phyloP scores from a whole-genome alignment of 2,888 invertebrate species.

The Cataglyphis cursor region DNA sequence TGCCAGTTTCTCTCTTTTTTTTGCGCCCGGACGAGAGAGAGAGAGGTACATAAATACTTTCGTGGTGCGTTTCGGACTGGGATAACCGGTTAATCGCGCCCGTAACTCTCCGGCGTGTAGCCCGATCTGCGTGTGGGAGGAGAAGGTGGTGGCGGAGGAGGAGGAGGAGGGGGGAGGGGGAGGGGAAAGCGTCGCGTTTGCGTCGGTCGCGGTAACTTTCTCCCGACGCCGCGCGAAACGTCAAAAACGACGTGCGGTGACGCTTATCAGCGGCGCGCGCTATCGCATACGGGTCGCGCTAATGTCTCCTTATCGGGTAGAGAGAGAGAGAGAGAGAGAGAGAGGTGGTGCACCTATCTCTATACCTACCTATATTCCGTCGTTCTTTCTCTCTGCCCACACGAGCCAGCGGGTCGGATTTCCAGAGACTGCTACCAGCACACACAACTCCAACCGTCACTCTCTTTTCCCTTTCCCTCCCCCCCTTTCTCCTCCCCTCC shows the following conservation, averaged over 20 bases:
- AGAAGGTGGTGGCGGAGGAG: not conserved
- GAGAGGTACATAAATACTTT: not conserved
- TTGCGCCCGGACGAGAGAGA: not conserved
- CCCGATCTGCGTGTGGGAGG: constrained; percentile 8
- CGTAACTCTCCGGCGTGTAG: constrained; percentile 18
- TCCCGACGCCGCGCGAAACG: constrained; percentile 52
- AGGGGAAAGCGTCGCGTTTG: not conserved
- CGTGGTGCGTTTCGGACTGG: constrained; percentile 1
- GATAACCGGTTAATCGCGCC: constrained; percentile 43
- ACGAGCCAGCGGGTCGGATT: constrained; percentile 77
- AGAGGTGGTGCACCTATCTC: constrained; percentile 51
- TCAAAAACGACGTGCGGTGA: constrained; percentile 73
- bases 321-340: constrained; percentile 71
- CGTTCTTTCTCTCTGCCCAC: constrained; percentile 69
- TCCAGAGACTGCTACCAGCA: constrained; percentile 79
- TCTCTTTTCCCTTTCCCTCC: not conserved
- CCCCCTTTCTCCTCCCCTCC: not conserved
- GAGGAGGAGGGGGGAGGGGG: too few relatives aligned
- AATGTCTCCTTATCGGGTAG: constrained; percentile 85
- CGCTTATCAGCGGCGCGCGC: constrained; percentile 78
- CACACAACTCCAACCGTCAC: constrained; percentile 61
- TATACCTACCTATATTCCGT: constrained; percentile 78
- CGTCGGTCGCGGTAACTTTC: constrained; percentile 48
- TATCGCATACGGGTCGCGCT: constrained; percentile 86
- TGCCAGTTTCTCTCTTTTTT: too few relatives aligned